Evolutionary conservation across 2,888 invertebrate species (phyloP), one percentile per base, ranked within the genome.

Genomic region (Yponomeuta malinellus): DNA sequence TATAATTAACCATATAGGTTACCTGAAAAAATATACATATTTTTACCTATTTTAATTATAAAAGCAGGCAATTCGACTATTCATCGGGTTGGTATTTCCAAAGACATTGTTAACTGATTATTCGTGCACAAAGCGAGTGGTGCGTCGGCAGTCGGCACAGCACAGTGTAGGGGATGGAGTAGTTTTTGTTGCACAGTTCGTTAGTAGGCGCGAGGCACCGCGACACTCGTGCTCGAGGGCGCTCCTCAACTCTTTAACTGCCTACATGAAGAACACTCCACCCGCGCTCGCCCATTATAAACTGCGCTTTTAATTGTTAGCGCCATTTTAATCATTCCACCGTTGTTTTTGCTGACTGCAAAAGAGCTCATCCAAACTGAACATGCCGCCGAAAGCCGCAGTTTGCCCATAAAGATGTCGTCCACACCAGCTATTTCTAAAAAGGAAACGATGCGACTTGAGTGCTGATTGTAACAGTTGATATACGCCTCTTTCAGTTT

Each of bases 161-260:
- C 43, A 43, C 43, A 33, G 31, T 68, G 59, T 5, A 59, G 33
- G 5, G 63, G 79, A 79, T 75, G 76, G 78, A 79, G 81, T 79
- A 78, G 85, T 85, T 87, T 89, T 87, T 89, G 89, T 87, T 86
- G 87, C 88, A 81, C 83, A 70, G 70, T 70, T 63, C 63, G 63
- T 69, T 70, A 70, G 70, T 69, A 69, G 68, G 63, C 70, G 70
- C 63, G 90, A 88, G 89, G 83, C 88, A 88, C 85, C 82, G 84
- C 86, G 83, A 84, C 88, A 48, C 68, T 90, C 86, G 85, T 86
- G 83, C 87, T 87, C 85, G 77, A 90, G 90, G 48, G 86, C 83
- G 85, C 90, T 87, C 85, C 88, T 89, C 90, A 90, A 90, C 91
- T 90, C 91, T 91, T 90, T 90, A 91, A 91, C 91, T 90, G 90